Base-by-base conservation (phyloP, 2,113 vertebrate genomes). In the Rhinopomastus cyanomelas region DNA sequence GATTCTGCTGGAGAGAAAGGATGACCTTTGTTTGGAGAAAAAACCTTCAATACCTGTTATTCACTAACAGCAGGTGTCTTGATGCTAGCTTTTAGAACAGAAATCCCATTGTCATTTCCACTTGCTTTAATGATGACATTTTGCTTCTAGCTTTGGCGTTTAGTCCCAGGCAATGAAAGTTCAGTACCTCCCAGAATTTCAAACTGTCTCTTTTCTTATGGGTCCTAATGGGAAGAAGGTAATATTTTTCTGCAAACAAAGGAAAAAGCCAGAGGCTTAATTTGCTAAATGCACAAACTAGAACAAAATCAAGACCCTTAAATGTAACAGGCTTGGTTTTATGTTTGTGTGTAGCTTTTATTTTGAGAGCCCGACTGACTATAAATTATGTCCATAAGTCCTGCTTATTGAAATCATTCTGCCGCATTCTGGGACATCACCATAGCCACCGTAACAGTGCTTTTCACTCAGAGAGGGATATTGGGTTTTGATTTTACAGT, bases 21-120 rank as follows among this genome's bases (percentile, higher is more conserved):
- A 87, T 95, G 97, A 97, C 97, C 96, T 97, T 97, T 96, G 57
- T 94, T 92, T 93, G 87, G 87, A 96, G 89, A 91, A 86, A 95
- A 91, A 95, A 71, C 42, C 90, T 95, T 96, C 81, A 20, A 81
- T 94, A 89, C 52, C 78, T 62, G 78, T 91, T 93, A 96, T 91
- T 96, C 93, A 49, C 82, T 92, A 92, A 61, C 93, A 92, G 96
- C 90, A 95, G 96, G 96, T 92, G 72, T 85, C 92, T 93, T 68
- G 65, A 71, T 91, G 88, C 37, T 86, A 56, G 85, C 89, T 96
- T 94, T 95, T 94, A 92, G 96, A 94, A 87, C 80, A 89, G 87
- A 95, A 95, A 95, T 81, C 64, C 86, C 86, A 92, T 94, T 97
- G 96, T 96, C 75, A 87, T 95, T 94, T 89, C 90, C 91, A 74